Percentiles rank a stretch among this genome's conserved stretches.
These are phyloP conservation scores for Microcebus tavaratra DNA, from an alignment of 2,113 vertebrate genomes.

Conservation along the genomic window DNA sequence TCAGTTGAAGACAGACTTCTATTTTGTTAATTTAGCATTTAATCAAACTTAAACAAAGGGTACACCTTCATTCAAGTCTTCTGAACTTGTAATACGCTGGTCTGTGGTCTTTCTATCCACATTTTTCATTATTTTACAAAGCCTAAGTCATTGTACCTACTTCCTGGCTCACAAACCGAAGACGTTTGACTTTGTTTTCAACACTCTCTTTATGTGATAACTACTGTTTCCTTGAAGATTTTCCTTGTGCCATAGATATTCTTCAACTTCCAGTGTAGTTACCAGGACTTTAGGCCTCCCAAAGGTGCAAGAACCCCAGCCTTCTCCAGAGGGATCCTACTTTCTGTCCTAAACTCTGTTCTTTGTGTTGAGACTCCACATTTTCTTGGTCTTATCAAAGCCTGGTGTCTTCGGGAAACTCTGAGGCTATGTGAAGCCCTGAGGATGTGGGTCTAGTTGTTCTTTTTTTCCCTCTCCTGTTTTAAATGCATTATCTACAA, in stretches of 20 bases:
- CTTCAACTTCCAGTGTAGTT: not conserved
- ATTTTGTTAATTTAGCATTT: not conserved
- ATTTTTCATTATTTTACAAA: not conserved
- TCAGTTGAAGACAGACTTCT: not conserved
- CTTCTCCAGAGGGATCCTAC: not conserved
- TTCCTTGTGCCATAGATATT: not conserved
- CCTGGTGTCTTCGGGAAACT: not conserved
- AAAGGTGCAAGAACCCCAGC: not conserved
- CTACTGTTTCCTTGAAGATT: not conserved
- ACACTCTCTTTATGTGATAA: not conserved
- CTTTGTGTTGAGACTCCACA: not conserved
- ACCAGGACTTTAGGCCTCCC: not conserved
- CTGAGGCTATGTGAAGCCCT: not conserved
- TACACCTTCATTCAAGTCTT: not conserved
- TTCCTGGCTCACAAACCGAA: not conserved
- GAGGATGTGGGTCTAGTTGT: not conserved
- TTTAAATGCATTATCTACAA: not conserved
- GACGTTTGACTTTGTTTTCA: not conserved
- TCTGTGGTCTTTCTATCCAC: not conserved
- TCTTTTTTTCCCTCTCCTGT: not conserved
- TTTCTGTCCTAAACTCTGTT: not conserved
- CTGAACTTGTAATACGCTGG: not conserved
- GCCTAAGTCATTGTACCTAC: not conserved
- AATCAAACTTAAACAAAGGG: not conserved
- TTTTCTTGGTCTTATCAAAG: not conserved